These are phyloP conservation scores for Pocillopora damicornis DNA, from an alignment of 64 coral and sea anemone genomes.

Conservation along the genomic window DNA sequence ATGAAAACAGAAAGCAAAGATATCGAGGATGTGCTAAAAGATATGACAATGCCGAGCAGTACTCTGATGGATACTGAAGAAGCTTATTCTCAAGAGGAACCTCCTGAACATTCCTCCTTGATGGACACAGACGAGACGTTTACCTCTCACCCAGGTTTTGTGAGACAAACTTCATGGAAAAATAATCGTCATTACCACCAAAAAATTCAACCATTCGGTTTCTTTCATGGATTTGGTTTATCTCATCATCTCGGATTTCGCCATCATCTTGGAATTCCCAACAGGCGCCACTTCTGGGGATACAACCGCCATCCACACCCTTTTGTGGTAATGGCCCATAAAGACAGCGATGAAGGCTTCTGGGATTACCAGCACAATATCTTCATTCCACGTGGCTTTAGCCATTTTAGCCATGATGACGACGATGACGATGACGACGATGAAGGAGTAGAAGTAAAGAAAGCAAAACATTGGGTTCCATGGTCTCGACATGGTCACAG, in stretches of 20 bases:
- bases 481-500: slow-evolving; percentile 15
- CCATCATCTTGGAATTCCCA: background rate
- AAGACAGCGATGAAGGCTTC: slow-evolving; percentile 22
- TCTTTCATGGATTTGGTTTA: background rate
- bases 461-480: slow-evolving; percentile 18
- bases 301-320: background rate
- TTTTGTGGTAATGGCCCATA: slow-evolving; percentile 34
- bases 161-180: background rate
- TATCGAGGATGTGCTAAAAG: slow-evolving; percentile 27
- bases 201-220: background rate
- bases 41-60: slow-evolving; percentile 15
- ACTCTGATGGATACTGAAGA: slow-evolving; percentile 35
- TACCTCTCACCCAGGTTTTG: slow-evolving; percentile 1
- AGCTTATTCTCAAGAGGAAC: background rate
- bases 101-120: slow-evolving; percentile 2
- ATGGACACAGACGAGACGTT: slow-evolving; percentile 7
- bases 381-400: slow-evolving; percentile 15
- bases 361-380: slow-evolving; percentile 47
- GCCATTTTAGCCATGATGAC: background rate
- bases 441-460: slow-evolving; percentile 14
- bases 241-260: background rate
- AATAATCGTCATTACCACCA: background rate
- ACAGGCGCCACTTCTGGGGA: slow-evolving; percentile 23
- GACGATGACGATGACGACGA: background rate
- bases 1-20: slow-evolving; percentile 39